Base-by-base conservation (phyloP, 2,888 invertebrate species). In the Drosophila antonietae region DNA sequence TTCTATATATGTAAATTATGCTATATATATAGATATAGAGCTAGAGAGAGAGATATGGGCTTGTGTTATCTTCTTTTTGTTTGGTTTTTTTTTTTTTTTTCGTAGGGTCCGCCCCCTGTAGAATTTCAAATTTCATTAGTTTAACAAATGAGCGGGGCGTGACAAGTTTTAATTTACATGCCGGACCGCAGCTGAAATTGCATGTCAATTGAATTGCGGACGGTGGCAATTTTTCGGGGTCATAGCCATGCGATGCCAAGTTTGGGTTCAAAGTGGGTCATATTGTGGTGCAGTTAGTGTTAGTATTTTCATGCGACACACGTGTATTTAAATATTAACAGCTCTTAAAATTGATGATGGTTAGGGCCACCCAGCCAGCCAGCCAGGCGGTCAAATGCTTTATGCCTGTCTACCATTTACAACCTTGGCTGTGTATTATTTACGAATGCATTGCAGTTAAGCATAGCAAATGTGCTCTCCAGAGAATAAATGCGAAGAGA, bases 61-160 rank as follows among this genome's bases (percentile, higher is more conserved):
- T 10, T 18, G 28, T 9, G 23, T 15, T 55, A 12, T n/a, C 63
- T 67, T 52, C 28, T 23, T 31, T 63, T 43, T 44, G 20, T 55
- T 57, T 18, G n/a, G 44, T 1, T 14, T 62, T 2, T 1, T 20
- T 20, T 20, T 20, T 20, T 68, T 55, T 62, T 73, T 55, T 58
- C 23, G 72, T 51, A 56, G 49, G 73, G 43, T 56, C 56, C 65
- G 70, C 62, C 69, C 69, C 62, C 39, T 41, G 39, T 39, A 41
- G 39, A 59, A 55, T 55, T 70, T 57, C 72, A 75, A 75, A 83
- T 84, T 87, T 83, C 82, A 83, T 84, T 87, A 80, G 75, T 79
- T 84, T 70, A 68, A 60, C 69, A 82, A 84, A 84, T 84, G 78
- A 81, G 75, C 53, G 68, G 59, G 83, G 83, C 82, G 84, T 84